Evolutionary conservation across 2,888 invertebrate genomes (phyloP), one percentile per base, ranked within the genome.

Genomic region (Coenonympha glycerion): DNA sequence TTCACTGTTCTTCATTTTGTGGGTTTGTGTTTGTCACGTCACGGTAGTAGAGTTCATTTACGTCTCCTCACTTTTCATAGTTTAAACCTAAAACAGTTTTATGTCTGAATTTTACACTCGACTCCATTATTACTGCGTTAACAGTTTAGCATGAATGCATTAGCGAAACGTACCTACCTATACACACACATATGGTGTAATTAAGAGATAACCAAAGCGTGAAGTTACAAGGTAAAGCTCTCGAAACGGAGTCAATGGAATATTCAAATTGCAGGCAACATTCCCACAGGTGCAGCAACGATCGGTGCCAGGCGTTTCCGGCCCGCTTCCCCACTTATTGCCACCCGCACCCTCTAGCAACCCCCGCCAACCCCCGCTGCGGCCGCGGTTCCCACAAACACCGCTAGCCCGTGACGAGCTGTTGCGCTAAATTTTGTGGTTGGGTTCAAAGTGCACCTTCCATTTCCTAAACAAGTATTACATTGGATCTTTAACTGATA

Each of bases 1-100:
- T 65, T 87, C 87, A 66, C 87, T 83, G 74, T 87, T 87, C 79
- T 87, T 87, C 87, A 87, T 87, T 83, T 85, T 87, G 83, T 51
- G 55, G 57, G 60, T 57, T 44, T 59, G 59, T 65, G 69, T 66
- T 68, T 70, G 68, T 84, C 73, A 84, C 76, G 79, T 82, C 70
- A 80, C 76, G 59, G 63, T 76, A 50, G 63, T 75, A 73, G 70
- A 63, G 71, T 70, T 74, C 65, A 66, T 73, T 60, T 66, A 60
- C 66, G 62, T 62, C 52, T 54, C 58, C 61, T 61, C 64, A 71
- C 66, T 70, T 71, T 70, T 72, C 73, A 80, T 72, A 68, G 68
- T 70, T 72, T 64, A 65, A 62, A 68, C 59, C 62, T 62, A 62
- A 62, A 65, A 61, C 64, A 62, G 60, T 51, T 49, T 46, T 53